Evolutionary conservation across 2,888 invertebrate genomes (phyloP).

Genomic region (Isotomurus palustris): DNA sequence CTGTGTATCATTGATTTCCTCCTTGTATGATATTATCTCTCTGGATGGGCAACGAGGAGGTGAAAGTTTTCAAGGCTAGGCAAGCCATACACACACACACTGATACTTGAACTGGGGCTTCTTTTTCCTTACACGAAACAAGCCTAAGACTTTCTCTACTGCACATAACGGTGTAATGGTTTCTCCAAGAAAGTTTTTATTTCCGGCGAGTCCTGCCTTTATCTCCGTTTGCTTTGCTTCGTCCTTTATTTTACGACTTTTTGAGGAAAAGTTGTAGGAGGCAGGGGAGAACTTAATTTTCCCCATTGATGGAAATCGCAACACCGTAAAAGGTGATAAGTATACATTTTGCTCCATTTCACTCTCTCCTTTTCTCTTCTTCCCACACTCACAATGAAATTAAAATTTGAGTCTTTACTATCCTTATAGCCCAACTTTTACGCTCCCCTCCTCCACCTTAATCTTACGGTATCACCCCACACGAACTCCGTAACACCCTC

Average conservation of each 20-base stretch:
- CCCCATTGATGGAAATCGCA: constrained; percentile 38
- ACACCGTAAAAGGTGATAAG: constrained; percentile 40
- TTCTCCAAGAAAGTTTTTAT: constrained; percentile 8
- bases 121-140: no score
- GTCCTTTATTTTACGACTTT: constrained; percentile 8
- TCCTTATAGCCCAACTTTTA: no score
- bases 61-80: no score
- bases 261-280: constrained; percentile 13
- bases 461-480: not conserved
- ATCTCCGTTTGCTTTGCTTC: not conserved
- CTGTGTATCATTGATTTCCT: no score
- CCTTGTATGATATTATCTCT: no score
- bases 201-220: constrained; percentile 4
- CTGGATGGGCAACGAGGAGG: no score
- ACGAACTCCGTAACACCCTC: not conserved
- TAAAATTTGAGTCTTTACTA: constrained; percentile 8
- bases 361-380: constrained; percentile 3
- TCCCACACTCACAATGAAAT: constrained; percentile 14
- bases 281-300: constrained; percentile 32
- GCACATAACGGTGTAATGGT: not conserved
- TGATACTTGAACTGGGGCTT: no score
- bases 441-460: not conserved
- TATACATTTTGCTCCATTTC: constrained; percentile 31
- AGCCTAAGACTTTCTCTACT: not conserved
- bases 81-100: no score